These are phyloP conservation scores for Drosophila simulans DNA, from an alignment of 1,140 invertebrate genomes.

Conservation along the genomic window DNA sequence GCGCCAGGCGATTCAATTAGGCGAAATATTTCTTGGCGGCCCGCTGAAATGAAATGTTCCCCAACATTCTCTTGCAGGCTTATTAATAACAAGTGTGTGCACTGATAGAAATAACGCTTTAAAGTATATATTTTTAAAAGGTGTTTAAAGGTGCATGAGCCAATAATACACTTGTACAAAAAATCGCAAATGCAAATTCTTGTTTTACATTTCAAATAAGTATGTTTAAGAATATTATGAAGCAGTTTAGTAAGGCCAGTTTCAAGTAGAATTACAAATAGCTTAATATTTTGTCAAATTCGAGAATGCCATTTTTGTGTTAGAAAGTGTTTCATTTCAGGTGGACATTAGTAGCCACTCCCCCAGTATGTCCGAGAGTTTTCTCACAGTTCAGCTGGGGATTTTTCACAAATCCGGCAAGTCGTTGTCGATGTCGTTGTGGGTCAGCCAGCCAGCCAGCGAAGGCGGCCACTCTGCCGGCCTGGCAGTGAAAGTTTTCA, in stretches of 20 bases:
- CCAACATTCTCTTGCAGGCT: slow-evolving; percentile 39
- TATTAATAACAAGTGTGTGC: slow-evolving; percentile 52
- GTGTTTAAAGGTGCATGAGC: no score
- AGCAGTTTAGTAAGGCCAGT: no score
- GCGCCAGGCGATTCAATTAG: slow-evolving; percentile 70
- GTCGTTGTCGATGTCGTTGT: slow-evolving; percentile 47
- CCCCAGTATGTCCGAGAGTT: slow-evolving; percentile 5
- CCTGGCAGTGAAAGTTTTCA: slow-evolving; percentile 80
- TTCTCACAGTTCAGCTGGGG: slow-evolving; percentile 17
- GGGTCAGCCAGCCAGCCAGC: slow-evolving; percentile 46
- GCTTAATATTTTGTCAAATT: no score
- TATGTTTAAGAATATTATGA: no score
- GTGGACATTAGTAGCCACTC: not conserved
- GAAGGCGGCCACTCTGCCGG: not conserved
- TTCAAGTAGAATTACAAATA: no score
- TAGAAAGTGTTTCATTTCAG: not conserved
- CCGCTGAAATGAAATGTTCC: slow-evolving; percentile 32
- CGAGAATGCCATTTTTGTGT: not conserved
- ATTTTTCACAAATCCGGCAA: slow-evolving; percentile 57
- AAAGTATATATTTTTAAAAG: not conserved
- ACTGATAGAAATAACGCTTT: not conserved
- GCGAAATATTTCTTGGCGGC: slow-evolving; percentile 54
- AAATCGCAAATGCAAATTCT: no score
- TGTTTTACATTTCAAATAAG: no score
- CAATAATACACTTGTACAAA: no score